Evolutionary conservation across 1,140 invertebrate genomes (phyloP), one percentile per base, ranked within the genome.

Genomic region (Leguminivora glycinivorella): DNA sequence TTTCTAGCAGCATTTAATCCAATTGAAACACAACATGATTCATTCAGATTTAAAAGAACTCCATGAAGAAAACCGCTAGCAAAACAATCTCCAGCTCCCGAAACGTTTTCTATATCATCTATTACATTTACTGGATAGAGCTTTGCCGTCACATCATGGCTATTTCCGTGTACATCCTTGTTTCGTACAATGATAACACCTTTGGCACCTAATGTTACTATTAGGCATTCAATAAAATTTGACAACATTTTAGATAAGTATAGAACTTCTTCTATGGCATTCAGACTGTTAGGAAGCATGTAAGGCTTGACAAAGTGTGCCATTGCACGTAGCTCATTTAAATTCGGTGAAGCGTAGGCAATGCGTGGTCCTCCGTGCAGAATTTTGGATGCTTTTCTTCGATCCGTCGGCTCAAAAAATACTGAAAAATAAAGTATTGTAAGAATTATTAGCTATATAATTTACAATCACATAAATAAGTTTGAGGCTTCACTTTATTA

Each of bases 311-410:
- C 70, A 75, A 71, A 76, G 34, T 74, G 72, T 24, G 92, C 92
- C 75, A 95, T 94, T 26, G 92, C 85, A 74, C 87, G 83, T 19
- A 96, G 84, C 92, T 97, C 96, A 43, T 92, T 91, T 10, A 96
- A 74, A 89, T 97, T 97, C 12, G 96, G 96, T 5, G 96, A 95
- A 0, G 94, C 92, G 75, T 94, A 94, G 2, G 91, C 92, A 38
- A 96, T 67, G 14, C 56, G 66, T 22, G 75, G 68, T 19, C 75
- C 56, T n/a, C 68, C 70, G 1, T 69, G 19, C 5, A 89, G 69
- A 25, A 78, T 67, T 69, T 89, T 89, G 19, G 70, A 43, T 26
- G 89, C 82, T 80, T 90, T 91, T 81, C 87, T 83, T 82, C 79
- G 76, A 52, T 90, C 89, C 1, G 88, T 91, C 5, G 89, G 89